Base-by-base conservation (phyloP, 1,140 invertebrate genomes). In the Drosophila lowei region DNA sequence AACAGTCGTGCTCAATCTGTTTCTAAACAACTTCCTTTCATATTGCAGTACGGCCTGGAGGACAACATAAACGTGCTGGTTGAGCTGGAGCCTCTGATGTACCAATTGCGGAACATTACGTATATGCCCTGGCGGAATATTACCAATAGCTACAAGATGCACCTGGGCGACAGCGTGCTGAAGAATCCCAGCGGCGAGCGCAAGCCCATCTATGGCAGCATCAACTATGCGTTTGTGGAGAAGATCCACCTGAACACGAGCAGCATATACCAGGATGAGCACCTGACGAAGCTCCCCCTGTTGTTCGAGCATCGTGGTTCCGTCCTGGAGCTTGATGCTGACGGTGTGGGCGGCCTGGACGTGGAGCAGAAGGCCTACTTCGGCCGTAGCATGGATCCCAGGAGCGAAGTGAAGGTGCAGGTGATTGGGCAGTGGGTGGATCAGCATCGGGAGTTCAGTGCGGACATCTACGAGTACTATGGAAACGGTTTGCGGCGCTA, bases 361-460 rank as follows among this genome's bases (percentile, higher is more conserved):
- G 81, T 90, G 8, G 49, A 79, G 8, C 70, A 86, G 41, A 81
- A 89, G 56, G 79, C 89, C 0, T 90, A 80, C 41, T 90, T 78
- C 23, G 89, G 89, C 1, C 89, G 89, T 43, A 76, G 61, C 16
- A 90, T 90, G 89, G 89, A 90, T 46, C 47, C 89, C 5, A 56
- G 62, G 18, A 90, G 75, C 18, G 85, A 86, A 30, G 89, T 90
- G 3, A 77, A 78, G 16, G 63, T 90, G 0, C 84, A 90, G 49
- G 64, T 90, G 21, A 84, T 89, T 62, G 89, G 89, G 4, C 89
- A 90, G 43, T 90, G 89, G 89, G 70, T 75, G 3, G 89, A 90
- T 56, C 78, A 89, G 65, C 79, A 76, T n/a, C 66, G 85, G 3
- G 63, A 83, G 43, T 89, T 90, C 8, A 72, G 23, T 18, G 89